A percentile compares a stretch with the other conserved stretches of the same genome.
Conservation (phyloP, 2,113 vertebrate genomes). For the Phylloscopus whistleri region DNA sequence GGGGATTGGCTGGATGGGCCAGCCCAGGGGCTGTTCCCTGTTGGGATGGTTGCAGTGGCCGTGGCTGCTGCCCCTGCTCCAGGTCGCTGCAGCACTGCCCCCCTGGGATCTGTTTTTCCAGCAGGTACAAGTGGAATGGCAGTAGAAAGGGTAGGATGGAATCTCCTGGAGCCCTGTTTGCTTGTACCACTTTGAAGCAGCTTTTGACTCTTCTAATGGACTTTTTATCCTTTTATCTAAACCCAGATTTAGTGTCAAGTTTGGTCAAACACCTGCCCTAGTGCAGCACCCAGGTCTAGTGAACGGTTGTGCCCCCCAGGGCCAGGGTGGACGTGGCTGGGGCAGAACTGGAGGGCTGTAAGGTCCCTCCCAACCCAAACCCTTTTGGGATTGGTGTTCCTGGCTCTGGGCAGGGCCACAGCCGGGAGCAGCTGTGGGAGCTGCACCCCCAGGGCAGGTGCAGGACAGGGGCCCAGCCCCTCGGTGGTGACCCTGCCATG, state of each 20-base stretch:
- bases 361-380: not conserved
- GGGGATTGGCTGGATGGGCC: fast-evolving
- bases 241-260: not conserved
- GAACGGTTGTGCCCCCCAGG: not conserved
- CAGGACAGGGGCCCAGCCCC: not conserved
- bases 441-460: not conserved
- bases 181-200: not conserved
- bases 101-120: not conserved
- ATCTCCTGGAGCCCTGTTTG: not conserved
- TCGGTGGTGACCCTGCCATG: fast-evolving
- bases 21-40: fast-evolving
- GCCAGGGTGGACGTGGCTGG: not conserved
- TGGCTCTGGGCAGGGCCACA: too few species aligned
- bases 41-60: not conserved
- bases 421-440: not conserved
- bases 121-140: not conserved
- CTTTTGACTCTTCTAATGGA: not conserved
- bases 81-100: not conserved
- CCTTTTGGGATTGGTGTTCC: too few species aligned
- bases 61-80: not conserved
- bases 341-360: not conserved
- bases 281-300: not conserved
- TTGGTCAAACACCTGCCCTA: not conserved
- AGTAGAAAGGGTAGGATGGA: not conserved
- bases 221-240: not conserved